These are phyloP conservation scores for Microcebus murinus DNA, from an alignment of 2,113 vertebrate genomes.

Conservation along the genomic window DNA sequence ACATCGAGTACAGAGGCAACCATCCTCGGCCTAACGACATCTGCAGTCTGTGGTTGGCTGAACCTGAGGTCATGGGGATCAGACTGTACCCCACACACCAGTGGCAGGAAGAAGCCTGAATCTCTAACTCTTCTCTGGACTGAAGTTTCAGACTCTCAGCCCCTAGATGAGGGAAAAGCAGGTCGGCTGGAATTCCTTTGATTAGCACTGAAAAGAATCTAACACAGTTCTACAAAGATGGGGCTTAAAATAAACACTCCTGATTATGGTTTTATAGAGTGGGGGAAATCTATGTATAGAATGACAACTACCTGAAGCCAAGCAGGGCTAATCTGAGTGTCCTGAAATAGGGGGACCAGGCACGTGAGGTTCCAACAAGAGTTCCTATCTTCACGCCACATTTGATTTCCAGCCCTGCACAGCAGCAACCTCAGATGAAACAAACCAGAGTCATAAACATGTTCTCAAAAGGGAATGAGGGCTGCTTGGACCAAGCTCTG, in stretches of 20 bases:
- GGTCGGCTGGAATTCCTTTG: accelerated
- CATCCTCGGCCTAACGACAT: not conserved
- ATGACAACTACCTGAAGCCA: not conserved
- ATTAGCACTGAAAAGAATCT: not conserved
- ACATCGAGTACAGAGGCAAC: not conserved
- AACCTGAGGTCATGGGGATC: not conserved
- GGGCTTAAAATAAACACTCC: not conserved
- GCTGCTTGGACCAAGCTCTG: not conserved
- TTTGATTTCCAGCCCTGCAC: not conserved
- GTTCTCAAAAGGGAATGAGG: not conserved
- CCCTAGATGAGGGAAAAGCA: not conserved
- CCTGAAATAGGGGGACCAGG: not conserved
- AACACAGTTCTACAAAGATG: not conserved
- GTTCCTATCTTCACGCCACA: not conserved
- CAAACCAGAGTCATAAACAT: not conserved
- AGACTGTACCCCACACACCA: accelerated
- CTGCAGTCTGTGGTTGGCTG: not conserved
- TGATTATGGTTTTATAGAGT: not conserved
- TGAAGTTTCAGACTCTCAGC: not conserved
- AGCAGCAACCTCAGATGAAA: not conserved
- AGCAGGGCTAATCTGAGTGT: not conserved
- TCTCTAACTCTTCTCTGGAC: not conserved
- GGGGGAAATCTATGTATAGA: not conserved
- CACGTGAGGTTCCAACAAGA: not conserved
- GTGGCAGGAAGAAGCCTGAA: not conserved